phyloP scores from a whole-genome alignment of 2,888 invertebrate species.

The Choreutis nemorana region DNA sequence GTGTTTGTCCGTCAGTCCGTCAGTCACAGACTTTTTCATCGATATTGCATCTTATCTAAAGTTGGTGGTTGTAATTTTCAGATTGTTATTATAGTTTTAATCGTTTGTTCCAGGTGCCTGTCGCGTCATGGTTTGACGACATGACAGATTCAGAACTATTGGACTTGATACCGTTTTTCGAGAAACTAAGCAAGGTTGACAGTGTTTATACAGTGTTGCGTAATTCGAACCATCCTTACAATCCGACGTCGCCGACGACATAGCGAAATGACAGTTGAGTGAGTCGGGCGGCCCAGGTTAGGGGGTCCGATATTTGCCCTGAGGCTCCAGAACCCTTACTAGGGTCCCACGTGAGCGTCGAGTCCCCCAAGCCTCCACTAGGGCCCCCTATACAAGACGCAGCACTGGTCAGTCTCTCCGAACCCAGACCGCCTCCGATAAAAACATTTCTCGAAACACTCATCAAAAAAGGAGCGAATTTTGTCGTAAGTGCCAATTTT shows the following conservation, averaged over 20 bases:
- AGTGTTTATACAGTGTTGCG: conserved; percentile 95
- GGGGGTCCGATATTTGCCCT: conserved; percentile 5
- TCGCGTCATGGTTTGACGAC: conserved; percentile 99
- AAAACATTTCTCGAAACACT: conserved; percentile 28
- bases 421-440: neutral
- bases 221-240: conserved; percentile 89
- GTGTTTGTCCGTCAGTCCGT: no score
- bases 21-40: no score
- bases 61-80: no score
- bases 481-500: conserved; percentile 66
- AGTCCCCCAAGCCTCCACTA: conserved; percentile 11
- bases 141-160: conserved; percentile 96
- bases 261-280: no score
- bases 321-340: no score
- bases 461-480: conserved; percentile 42
- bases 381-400: conserved; percentile 3
- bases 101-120: conserved; percentile 96
- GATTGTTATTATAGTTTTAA: no score
- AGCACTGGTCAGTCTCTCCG: conserved; percentile 1
- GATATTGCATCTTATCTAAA: no score
- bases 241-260: conserved; percentile 56
- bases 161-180: conserved; percentile 98
- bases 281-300: conserved; percentile 16
- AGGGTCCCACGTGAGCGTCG: conserved; percentile 11
- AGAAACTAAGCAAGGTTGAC: conserved; percentile 95